These are phyloP conservation scores for Agrilus mali DNA, from an alignment of 2,888 invertebrate species.

Conservation along the genomic window DNA sequence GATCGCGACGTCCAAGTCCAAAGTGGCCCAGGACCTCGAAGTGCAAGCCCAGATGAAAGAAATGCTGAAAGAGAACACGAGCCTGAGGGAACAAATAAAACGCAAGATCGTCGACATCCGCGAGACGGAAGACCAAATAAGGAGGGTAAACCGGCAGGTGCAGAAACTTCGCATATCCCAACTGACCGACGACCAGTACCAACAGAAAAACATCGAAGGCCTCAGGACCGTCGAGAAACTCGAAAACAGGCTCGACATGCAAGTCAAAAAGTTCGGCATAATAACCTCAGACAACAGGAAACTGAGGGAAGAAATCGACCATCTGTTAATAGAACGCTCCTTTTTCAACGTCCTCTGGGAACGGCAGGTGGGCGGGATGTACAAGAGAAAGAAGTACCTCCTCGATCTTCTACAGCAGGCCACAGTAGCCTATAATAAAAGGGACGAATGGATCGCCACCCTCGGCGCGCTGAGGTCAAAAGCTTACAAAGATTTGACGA, in stretches of 20 bases:
- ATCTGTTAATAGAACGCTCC: slow-evolving; percentile 66
- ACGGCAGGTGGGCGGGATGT: slow-evolving; percentile 60
- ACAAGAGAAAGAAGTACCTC: slow-evolving; percentile 68
- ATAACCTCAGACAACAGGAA: slow-evolving; percentile 60
- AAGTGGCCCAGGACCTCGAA: background rate
- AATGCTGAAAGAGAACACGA: too few relatives aligned
- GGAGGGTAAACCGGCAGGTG: background rate
- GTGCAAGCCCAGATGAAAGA: too few relatives aligned
- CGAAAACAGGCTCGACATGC: slow-evolving; percentile 64
- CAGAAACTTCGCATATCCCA: slow-evolving; percentile 29
- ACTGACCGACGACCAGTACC: slow-evolving; percentile 34
- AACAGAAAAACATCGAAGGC: slow-evolving; percentile 38
- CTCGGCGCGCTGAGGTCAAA: slow-evolving; percentile 68
- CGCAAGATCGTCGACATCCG: background rate
- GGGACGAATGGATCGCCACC: slow-evolving; percentile 71
- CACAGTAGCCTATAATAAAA: slow-evolving; percentile 77
- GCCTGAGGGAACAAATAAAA: too few relatives aligned
- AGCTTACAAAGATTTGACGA: slow-evolving; percentile 56
- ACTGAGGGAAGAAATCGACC: slow-evolving; percentile 67
- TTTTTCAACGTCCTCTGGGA: slow-evolving; percentile 76
- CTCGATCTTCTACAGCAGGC: slow-evolving; percentile 80
- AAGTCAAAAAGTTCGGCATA: slow-evolving; percentile 62
- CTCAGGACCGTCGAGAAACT: slow-evolving; percentile 48
- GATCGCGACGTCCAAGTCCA: background rate
- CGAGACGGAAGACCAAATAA: background rate